These are phyloP conservation scores for Leucoma salicis DNA, from an alignment of 2,888 invertebrate genomes.

Conservation along the genomic window DNA sequence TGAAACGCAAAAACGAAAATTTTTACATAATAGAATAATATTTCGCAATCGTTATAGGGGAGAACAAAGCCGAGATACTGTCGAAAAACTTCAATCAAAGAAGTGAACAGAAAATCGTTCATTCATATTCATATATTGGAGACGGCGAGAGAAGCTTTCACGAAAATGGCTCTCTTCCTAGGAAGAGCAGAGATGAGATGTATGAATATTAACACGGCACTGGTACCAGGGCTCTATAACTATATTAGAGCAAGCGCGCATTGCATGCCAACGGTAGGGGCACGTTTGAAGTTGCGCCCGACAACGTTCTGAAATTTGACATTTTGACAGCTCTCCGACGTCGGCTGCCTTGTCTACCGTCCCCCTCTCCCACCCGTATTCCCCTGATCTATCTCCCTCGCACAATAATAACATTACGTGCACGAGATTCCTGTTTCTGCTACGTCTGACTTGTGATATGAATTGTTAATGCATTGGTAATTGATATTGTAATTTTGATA, in stretches of 20 bases:
- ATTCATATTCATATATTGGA: constrained; percentile 79
- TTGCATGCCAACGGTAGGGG: constrained; percentile 74
- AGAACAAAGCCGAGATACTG: constrained; percentile 26
- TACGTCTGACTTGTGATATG: constrained; percentile 79
- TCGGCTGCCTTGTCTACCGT: constrained; percentile 63
- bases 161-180: constrained; percentile 75
- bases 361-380: constrained; percentile 40
- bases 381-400: constrained; percentile 49
- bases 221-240: constrained; percentile 72
- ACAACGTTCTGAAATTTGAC: constrained; percentile 82
- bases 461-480: constrained; percentile 82
- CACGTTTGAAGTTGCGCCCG: constrained; percentile 80
- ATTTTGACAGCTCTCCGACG: constrained; percentile 83
- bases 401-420: constrained; percentile 73
- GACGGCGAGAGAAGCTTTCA: constrained; percentile 68
- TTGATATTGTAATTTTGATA: constrained; percentile 80
- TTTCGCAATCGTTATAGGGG: neutral
- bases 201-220: constrained; percentile 78
- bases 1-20: neutral
- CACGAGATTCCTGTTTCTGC: constrained; percentile 76
- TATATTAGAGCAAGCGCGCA: constrained; percentile 71
- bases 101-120: constrained; percentile 70
- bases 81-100: constrained; percentile 68
- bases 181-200: constrained; percentile 72
- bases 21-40: neutral